Evolutionary conservation across 64 coral and sea anemone species (phyloP).

Genomic region (Pachyseris speciosa): DNA sequence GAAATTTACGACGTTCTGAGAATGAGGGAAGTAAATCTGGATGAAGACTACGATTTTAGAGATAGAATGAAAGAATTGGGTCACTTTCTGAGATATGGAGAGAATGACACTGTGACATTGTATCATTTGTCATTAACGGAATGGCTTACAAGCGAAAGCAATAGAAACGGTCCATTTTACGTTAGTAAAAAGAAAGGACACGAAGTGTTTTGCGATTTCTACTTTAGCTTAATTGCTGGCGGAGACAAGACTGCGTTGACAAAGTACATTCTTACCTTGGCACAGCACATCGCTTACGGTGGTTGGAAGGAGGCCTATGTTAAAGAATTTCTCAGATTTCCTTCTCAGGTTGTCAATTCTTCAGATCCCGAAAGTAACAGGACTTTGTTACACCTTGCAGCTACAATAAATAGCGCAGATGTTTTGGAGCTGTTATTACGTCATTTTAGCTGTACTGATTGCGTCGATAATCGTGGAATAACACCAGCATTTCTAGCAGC

Average conservation of each 20-base stretch:
- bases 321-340: constrained; percentile 48
- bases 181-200: constrained; percentile 70
- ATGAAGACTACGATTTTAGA: constrained; percentile 68
- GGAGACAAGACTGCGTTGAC: background rate
- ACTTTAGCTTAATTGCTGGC: constrained; percentile 12
- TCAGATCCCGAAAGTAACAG: constrained; percentile 25
- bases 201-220: constrained; percentile 39
- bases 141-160: constrained; percentile 72
- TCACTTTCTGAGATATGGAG: constrained; percentile 54
- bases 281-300: constrained; percentile 45
- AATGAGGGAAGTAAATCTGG: constrained; percentile 16
- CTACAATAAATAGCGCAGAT: constrained; percentile 33
- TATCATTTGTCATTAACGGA: constrained; percentile 75
- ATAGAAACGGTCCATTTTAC: constrained; percentile 32
- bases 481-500: constrained; percentile 76
- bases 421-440: constrained; percentile 23
- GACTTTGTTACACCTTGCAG: constrained; percentile 66
- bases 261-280: constrained; percentile 18
- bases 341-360: constrained; percentile 47
- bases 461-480: constrained; percentile 26
- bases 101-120: constrained; percentile 26
- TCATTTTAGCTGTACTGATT: constrained; percentile 18
- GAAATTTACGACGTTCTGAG: constrained; percentile 51
- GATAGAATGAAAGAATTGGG: constrained; percentile 52
- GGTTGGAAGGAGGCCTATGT: constrained; percentile 13